Evolutionary conservation across 1,140 invertebrate genomes (phyloP), one percentile per base, ranked within the genome.

Genomic region (Onthophagus taurus): DNA sequence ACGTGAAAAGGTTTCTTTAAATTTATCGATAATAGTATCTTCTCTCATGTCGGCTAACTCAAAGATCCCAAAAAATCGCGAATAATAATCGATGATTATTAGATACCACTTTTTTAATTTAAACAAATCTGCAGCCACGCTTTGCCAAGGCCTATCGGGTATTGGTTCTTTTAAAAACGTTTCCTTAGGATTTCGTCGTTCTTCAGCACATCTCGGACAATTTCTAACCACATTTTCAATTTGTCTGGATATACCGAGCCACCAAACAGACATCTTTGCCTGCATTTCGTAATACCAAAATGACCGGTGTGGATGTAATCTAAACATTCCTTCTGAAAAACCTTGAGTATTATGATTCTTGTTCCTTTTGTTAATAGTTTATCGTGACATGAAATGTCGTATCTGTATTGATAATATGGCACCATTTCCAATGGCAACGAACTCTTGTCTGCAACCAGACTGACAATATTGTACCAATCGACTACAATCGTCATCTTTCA

Each of bases 31-130:
- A 17, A 57, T 45, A 8, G 24, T 31, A 36, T 41, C 43, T 29
- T 53, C 46, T 0, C 48, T 41, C 24, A 54, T 26, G 4, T 44
- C 9, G 30, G 19, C 49, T 17, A 55, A 44, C 6, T 41, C n/a
- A 42, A 49, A 35, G 11, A 54, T 52, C 50, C 57, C 51, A 17
- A 42, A 48, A 35, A 17, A 54, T 48, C 51, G 50, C 43, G 56
- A 59, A 34, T 53, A 59, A 48, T 58, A 58, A 42, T 60, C 50
- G 8, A 36, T 31, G 11, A 53, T 38, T 19, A 56, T 52, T 21
- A 57, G 17, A 34, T 54, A 60, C 51, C 49, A 54, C 29, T 42
- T 42, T 17, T 56, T 36, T 16, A 7, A 42, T 49, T 54, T 54
- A 43, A 54, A 54, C 4, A 58, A 41, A 39, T 60, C 56, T 34